Evolutionary conservation across 2,888 invertebrate genomes (phyloP), one percentile per base, ranked within the genome.

Genomic region (Pheosia gnoma): DNA sequence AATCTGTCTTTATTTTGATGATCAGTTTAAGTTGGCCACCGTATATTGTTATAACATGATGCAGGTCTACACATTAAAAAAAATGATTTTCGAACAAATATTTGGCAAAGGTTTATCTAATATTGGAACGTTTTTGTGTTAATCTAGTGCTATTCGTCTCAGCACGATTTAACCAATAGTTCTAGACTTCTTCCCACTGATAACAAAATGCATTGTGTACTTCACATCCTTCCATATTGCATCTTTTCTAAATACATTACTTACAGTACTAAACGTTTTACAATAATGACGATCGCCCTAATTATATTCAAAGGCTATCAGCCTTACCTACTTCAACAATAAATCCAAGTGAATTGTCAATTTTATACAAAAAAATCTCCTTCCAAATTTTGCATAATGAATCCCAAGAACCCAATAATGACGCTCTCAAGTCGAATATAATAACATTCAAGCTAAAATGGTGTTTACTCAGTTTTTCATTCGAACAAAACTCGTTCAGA

Each of bases 401-500:
- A 71, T 59, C 59, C 52, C 37, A 39, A 68, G 60, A 49, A 10
- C 60, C 65, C 59, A 68, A 74, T 72, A 69, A 65, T 59, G 47
- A 60, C 38, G 53, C 60, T 63, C 61, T 64, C 65, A 65, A 65
- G 65, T 65, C 66, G 71, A 47, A 73, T 77, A 78, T 75, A 74
- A 77, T 79, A 79, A 77, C 68, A 74, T 79, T 78, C 68, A 77
- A 74, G 73, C 79, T 79, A 81, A 82, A 82, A 81, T 78, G 78
- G 79, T 79, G 81, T 85, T 83, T 82, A 79, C 79, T 83, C 78
- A 79, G 78, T 80, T 80, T 82, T 81, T 82, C 80, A 82, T 84
- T 80, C 70, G 74, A 81, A 79, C 73, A 75, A 80, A 80, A 81
- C 80, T 84, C 81, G 79, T 84, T 82, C 79, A 71, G 75, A 82